A percentile compares a stretch with the other conserved stretches of the same genome.
phyloP scores from a whole-genome alignment of 2,797 vertebrate species.

The Tenualosa thibaudeaui region DNA sequence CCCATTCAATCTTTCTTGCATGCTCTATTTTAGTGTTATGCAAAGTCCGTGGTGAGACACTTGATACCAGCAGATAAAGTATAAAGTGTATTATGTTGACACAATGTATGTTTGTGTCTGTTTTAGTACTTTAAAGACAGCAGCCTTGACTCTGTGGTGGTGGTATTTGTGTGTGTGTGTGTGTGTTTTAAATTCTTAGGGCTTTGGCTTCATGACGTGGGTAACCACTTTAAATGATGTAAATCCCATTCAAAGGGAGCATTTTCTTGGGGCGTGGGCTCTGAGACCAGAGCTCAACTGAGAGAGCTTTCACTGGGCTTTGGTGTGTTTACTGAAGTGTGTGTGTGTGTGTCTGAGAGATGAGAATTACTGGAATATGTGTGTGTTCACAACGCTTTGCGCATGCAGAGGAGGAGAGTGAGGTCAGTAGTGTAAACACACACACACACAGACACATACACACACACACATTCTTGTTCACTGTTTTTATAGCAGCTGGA shows the following conservation, averaged over 20 bases:
- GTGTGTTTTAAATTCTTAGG: neutral
- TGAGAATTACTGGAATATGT: neutral
- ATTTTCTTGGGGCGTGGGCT: neutral
- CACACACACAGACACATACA: neutral
- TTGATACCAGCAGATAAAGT: neutral
- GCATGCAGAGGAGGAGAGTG: neutral
- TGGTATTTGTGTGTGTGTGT: constrained; percentile 18
- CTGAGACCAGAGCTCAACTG: neutral
- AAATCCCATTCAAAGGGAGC: constrained; percentile 6
- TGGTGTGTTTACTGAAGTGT: constrained; percentile 71
- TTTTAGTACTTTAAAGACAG: neutral
- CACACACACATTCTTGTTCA: neutral
- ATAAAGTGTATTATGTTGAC: neutral
- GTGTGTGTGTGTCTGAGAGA: neutral
- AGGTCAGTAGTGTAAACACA: neutral
- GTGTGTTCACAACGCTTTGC: neutral
- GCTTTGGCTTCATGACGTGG: neutral
- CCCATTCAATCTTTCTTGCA: too few relatives aligned
- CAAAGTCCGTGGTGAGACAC: neutral
- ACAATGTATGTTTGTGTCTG: neutral
- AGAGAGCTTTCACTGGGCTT: neutral
- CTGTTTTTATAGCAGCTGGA: constrained; percentile 20
- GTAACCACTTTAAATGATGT: constrained; percentile 1
- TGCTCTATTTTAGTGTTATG: neutral
- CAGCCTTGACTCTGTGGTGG: neutral